Evolutionary conservation across 2,888 invertebrate species (phyloP).

Genomic region (Taphrorychus bicolor): DNA sequence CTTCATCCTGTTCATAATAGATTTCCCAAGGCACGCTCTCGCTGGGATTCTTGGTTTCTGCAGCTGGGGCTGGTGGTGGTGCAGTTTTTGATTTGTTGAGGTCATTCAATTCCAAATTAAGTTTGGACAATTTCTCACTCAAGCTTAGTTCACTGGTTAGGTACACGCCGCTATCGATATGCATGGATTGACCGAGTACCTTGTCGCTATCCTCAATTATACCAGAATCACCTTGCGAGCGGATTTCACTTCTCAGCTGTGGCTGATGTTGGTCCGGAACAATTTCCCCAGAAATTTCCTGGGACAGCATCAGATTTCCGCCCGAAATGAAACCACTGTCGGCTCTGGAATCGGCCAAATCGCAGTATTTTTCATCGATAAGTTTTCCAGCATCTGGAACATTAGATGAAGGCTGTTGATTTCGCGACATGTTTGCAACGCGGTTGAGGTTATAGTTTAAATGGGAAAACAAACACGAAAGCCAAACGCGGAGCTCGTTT

Average conservation of each 20-base stretch:
- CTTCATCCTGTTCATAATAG: conserved; percentile 79
- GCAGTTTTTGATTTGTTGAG: conserved; percentile 47
- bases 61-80: conserved; percentile 40
- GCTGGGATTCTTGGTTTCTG: conserved; percentile 30
- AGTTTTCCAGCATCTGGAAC: conserved; percentile 53
- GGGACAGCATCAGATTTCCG: conserved; percentile 52
- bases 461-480: conserved; percentile 22
- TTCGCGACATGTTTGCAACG: conserved; percentile 43
- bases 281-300: conserved; percentile 52
- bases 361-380: conserved; percentile 49
- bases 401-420: conserved; percentile 37
- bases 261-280: neutral
- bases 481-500: neutral
- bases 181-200: conserved; percentile 57
- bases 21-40: conserved; percentile 62
- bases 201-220: conserved; percentile 39
- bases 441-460: conserved; percentile 38
- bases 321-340: conserved; percentile 57
- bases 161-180: conserved; percentile 71
- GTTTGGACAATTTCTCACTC: conserved; percentile 67
- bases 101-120: conserved; percentile 60
- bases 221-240: conserved; percentile 38
- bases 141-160: conserved; percentile 24
- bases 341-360: conserved; percentile 47
- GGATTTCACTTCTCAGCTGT: no score